Percentiles rank a stretch among this genome's conserved stretches.
These are phyloP conservation scores for Galerucella nymphaeae DNA, from an alignment of 2,888 invertebrate species.

Conservation along the genomic window DNA sequence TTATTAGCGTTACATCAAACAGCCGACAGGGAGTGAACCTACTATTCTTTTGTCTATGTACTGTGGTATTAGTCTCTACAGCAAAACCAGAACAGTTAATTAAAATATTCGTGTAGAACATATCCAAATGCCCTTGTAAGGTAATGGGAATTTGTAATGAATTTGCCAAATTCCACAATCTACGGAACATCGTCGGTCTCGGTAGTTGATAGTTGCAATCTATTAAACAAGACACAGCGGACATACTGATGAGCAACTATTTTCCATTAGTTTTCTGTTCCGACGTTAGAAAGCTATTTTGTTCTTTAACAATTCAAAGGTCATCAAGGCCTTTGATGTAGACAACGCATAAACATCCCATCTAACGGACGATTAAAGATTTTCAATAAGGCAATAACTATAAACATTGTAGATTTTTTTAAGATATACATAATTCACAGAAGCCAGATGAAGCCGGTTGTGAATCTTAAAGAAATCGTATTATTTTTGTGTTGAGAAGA, in stretches of 20 bases:
- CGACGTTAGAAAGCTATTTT: conserved; percentile 32
- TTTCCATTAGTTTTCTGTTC: conserved; percentile 31
- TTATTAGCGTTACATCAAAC: too few relatives aligned
- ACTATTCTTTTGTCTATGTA: too few relatives aligned
- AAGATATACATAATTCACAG: conserved; percentile 7
- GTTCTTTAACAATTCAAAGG: conserved; percentile 39
- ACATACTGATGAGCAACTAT: conserved; percentile 30
- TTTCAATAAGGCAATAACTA: conserved; percentile 30
- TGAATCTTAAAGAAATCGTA: not conserved
- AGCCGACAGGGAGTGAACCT: too few relatives aligned
- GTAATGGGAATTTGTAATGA: not conserved
- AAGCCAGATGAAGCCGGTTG: not conserved
- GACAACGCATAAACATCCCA: conserved; percentile 37
- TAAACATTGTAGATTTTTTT: conserved; percentile 19
- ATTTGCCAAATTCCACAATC: conserved; percentile 1
- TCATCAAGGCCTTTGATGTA: conserved; percentile 28
- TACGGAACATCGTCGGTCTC: not conserved
- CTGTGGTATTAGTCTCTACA: too few relatives aligned
- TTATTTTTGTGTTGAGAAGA: too few relatives aligned
- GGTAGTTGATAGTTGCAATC: not conserved
- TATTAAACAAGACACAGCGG: conserved; percentile 13
- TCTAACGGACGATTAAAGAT: conserved; percentile 36
- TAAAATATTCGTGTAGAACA: not conserved
- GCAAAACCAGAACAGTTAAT: too few relatives aligned
- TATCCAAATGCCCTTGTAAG: not conserved